Conservation (phyloP, 2,888 invertebrate genomes). For the Calameuta idolon region DNA sequence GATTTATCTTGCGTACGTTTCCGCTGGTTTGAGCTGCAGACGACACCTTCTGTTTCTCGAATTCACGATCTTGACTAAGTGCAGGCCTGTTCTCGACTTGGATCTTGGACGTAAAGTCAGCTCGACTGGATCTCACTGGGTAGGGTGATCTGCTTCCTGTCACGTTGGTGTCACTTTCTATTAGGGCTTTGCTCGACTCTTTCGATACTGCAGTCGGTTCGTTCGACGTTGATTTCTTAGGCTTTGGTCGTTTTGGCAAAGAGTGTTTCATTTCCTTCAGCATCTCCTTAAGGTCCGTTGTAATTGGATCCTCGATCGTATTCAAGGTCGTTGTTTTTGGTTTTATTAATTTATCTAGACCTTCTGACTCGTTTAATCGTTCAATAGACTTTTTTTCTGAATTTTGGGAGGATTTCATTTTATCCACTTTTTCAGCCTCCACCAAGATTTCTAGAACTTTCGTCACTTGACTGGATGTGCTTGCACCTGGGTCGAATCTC, state of each 20-base stretch:
- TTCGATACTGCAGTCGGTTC: conserved; percentile 9
- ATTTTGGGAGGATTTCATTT: conserved; percentile 23
- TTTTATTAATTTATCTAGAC: conserved; percentile 19
- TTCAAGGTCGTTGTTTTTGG: conserved; percentile 32
- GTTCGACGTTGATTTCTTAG: conserved; percentile 42
- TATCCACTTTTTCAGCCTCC: conserved; percentile 46
- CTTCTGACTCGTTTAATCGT: conserved; percentile 21
- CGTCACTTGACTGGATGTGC: conserved; percentile 48
- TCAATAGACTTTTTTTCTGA: conserved; percentile 15
- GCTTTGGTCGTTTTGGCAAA: conserved; percentile 73
- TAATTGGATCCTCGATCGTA: conserved; percentile 47
- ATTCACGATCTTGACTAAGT: conserved; percentile 23
- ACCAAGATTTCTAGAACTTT: conserved; percentile 53
- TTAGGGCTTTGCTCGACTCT: not conserved
- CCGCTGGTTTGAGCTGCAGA: conserved; percentile 72
- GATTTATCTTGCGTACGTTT: conserved; percentile 65
- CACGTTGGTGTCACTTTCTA: not conserved
- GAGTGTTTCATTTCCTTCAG: conserved; percentile 84
- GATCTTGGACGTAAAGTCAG: not conserved
- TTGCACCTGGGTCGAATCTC: conserved; percentile 10
- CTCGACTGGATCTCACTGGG: not conserved
- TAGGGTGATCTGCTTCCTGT: not conserved
- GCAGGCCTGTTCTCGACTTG: not conserved
- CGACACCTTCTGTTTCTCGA: conserved; percentile 68
- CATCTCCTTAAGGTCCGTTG: conserved; percentile 73